Conservation (phyloP, 1,140 invertebrate genomes). For the Neodiprion fabricii region DNA sequence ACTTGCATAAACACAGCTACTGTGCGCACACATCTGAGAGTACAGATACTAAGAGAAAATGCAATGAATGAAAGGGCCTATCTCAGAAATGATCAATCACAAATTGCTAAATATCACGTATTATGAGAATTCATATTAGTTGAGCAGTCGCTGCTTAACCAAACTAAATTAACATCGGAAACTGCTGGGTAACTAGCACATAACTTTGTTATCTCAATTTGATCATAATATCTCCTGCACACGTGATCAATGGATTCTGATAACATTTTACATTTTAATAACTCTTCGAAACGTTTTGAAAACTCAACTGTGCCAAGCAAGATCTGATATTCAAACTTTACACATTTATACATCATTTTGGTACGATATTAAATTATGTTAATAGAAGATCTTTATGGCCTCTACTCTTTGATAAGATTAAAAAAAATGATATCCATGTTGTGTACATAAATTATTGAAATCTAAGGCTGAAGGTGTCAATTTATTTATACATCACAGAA, state of each 20-base stretch:
- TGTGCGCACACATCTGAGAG: not conserved
- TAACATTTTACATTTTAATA: constrained; percentile 28
- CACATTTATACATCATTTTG: too few species aligned
- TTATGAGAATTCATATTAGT: not conserved
- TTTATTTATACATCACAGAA: too few species aligned
- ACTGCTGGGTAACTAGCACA: constrained; percentile 42
- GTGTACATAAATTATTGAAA: too few species aligned
- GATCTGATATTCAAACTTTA: not conserved
- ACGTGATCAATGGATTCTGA: constrained; percentile 35
- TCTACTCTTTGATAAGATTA: too few species aligned
- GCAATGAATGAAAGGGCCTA: not conserved
- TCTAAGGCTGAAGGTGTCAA: too few species aligned
- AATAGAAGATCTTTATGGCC: too few species aligned
- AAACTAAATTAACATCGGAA: constrained; percentile 26
- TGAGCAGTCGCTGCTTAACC: not conserved
- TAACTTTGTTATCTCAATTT: constrained; percentile 41
- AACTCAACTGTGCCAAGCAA: not conserved
- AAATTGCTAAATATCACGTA: not conserved
- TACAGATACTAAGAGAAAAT: not conserved
- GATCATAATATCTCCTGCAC: constrained; percentile 38
- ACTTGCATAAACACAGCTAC: not conserved
- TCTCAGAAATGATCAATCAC: not conserved
- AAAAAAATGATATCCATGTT: too few species aligned
- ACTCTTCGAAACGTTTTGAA: not conserved
- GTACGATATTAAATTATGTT: too few species aligned